Conservation (phyloP, 2,113 vertebrate genomes). For the Colossoma macropomum region DNA sequence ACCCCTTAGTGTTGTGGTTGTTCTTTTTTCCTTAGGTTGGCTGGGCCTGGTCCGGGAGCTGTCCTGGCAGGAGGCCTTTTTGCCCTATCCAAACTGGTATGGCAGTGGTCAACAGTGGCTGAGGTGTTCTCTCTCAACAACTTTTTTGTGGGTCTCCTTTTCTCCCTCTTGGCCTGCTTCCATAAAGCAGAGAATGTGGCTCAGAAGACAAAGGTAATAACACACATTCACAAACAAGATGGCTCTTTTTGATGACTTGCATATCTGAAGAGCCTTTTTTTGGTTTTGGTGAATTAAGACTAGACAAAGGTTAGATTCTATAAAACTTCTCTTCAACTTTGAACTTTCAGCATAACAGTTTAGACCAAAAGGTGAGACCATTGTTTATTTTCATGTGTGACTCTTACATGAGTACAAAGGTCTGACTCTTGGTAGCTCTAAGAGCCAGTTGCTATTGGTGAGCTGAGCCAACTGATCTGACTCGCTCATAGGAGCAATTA, state of each 20-base stretch:
- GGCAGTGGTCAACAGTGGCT: constrained; percentile 94
- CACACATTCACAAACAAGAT: constrained; percentile 18
- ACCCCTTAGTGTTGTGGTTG: background rate
- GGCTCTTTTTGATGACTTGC: too few species aligned
- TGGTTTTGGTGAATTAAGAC: too few species aligned
- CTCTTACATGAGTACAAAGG: too few species aligned
- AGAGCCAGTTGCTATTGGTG: background rate
- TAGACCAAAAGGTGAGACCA: too few species aligned
- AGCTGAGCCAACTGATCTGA: background rate
- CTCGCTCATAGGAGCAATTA: background rate
- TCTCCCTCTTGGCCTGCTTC: constrained; percentile 85
- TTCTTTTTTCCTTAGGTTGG: constrained; percentile 83
- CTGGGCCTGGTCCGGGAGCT: constrained; percentile 88
- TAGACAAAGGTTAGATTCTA: too few species aligned
- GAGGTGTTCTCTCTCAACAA: constrained; percentile 99
- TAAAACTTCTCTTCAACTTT: too few species aligned
- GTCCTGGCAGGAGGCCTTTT: constrained; percentile 92
- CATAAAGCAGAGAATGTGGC: constrained; percentile 79
- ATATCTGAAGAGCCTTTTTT: too few species aligned
- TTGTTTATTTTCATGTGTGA: too few species aligned
- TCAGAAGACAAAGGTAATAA: constrained; percentile 89
- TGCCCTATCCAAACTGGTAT: constrained; percentile 91
- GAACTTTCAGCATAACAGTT: too few species aligned
- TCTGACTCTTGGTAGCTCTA: background rate
- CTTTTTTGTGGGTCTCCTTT: constrained; percentile 91